Evolutionary conservation across 1,140 invertebrate genomes (phyloP), one percentile per base, ranked within the genome.

Genomic region (Trinorchestia longiramus): DNA sequence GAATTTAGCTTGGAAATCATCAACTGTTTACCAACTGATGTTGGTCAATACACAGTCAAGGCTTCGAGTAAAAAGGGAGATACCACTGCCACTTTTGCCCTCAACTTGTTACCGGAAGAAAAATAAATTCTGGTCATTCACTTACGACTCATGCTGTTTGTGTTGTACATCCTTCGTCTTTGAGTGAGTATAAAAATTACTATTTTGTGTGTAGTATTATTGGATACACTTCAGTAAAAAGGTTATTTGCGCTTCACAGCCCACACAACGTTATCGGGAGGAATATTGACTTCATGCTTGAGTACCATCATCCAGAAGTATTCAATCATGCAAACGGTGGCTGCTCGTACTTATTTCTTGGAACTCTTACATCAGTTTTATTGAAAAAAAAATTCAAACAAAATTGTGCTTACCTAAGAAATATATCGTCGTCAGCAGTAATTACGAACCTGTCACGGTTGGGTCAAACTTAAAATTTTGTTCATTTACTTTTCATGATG

Each of bases 31-130:
- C 97, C 98, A 87, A 98, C 98, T 96, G 99, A 99, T 97, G 98
- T 98, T 96, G 99, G 99, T 45, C 99, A 99, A 97, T 99, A 99
- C 97, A 98, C 98, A 96, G 98, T 99, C 11, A 98, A 98, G 97
- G 99, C 98, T n/a, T 98, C 98, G 53, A 98, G 98, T 97, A 98
- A 98, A 97, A 99, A 99, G 97, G 98, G 98, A 95, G 98, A 99
- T 97, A 98, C 98, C 95, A 98, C 98, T 57, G 98, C 98, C 88
- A 98, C 99, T 96, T 99, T 99, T 98, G 98, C 99, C 62, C 97
- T 99, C 6, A 99, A 99, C 97, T 98, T 99, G 6, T 43, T 94
- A 94, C 92, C 92, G 43, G 92, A 94, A 94, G 92, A 94, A 43
- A 94, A 94, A 94, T 94, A 94, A 45, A 28, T 94, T 44, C 43